Evolutionary conservation across 2,888 invertebrate genomes (phyloP).

Genomic region (Esperia sulphurella): DNA sequence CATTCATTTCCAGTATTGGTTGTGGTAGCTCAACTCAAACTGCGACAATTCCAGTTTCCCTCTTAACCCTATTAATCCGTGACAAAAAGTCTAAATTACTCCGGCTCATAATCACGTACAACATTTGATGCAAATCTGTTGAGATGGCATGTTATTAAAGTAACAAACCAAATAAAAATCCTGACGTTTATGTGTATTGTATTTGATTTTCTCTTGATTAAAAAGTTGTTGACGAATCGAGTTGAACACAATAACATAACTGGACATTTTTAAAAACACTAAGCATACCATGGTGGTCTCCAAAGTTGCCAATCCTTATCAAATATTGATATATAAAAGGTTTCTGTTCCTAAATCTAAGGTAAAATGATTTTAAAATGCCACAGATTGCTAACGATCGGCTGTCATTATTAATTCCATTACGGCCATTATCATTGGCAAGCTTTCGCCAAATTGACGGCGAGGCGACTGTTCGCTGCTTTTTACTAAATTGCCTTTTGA

Average conservation of each 20-base stretch:
- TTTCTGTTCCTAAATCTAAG: background rate
- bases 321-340: background rate
- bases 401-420: constrained; percentile 33
- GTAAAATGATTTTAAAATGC: constrained; percentile 4
- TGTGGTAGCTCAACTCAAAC: too few relatives aligned
- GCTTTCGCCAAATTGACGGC: constrained; percentile 34
- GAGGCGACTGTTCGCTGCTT: constrained; percentile 30
- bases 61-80: background rate
- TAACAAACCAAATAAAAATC: too few relatives aligned
- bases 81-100: too few relatives aligned
- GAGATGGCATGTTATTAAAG: too few relatives aligned
- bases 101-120: too few relatives aligned
- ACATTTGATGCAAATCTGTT: too few relatives aligned
- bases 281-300: background rate
- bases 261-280: background rate
- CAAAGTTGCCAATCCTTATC: background rate
- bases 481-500: constrained; percentile 49
- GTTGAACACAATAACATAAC: too few relatives aligned
- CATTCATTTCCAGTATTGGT: background rate
- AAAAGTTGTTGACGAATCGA: too few relatives aligned
- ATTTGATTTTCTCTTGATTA: too few relatives aligned
- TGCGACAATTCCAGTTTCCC: too few relatives aligned
- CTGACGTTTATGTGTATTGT: too few relatives aligned
- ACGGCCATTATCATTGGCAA: constrained; percentile 26
- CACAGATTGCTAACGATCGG: constrained; percentile 1